Conservation (phyloP, 2,888 invertebrate genomes). For the Amitus sp. region DNA sequence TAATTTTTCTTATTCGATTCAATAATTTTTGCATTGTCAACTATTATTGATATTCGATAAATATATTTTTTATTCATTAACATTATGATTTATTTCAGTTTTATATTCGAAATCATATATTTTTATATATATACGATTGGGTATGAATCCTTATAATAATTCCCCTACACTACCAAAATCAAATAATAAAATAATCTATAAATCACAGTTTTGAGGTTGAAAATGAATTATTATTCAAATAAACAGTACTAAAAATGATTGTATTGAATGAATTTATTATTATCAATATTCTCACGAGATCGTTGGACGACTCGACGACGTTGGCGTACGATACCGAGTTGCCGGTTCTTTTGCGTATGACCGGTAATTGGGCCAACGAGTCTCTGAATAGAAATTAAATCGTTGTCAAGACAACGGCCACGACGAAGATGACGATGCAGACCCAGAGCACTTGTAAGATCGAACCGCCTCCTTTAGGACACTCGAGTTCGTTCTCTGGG, state of each 20-base stretch:
- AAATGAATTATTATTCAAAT: too few species aligned
- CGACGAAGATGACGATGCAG: conserved; percentile 45
- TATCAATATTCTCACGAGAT: conserved; percentile 58
- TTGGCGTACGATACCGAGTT: conserved; percentile 60
- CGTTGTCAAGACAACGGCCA: conserved; percentile 39
- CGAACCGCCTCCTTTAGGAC: conserved; percentile 49
- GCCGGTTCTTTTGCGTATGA: conserved; percentile 47
- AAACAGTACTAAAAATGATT: too few species aligned
- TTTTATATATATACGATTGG: too few species aligned
- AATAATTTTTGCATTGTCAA: too few species aligned
- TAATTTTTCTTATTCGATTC: too few species aligned
- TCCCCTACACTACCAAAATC: conserved; percentile 53
- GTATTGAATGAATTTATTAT: conserved; percentile 43
- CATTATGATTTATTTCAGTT: too few species aligned
- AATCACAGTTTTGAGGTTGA: too few species aligned
- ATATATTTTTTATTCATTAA: too few species aligned
- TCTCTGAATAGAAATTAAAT: conserved; percentile 49
- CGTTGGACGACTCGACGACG: conserved; percentile 58
- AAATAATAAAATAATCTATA: too few species aligned
- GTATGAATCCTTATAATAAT: too few species aligned
- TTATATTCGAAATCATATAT: too few species aligned
- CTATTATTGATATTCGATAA: too few species aligned
- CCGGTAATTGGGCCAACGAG: conserved; percentile 51
- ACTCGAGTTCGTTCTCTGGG: conserved; percentile 65
- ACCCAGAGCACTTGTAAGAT: conserved; percentile 52